phyloP scores from a whole-genome alignment of 2,113 vertebrate species.

The Mohoua ochrocephala region DNA sequence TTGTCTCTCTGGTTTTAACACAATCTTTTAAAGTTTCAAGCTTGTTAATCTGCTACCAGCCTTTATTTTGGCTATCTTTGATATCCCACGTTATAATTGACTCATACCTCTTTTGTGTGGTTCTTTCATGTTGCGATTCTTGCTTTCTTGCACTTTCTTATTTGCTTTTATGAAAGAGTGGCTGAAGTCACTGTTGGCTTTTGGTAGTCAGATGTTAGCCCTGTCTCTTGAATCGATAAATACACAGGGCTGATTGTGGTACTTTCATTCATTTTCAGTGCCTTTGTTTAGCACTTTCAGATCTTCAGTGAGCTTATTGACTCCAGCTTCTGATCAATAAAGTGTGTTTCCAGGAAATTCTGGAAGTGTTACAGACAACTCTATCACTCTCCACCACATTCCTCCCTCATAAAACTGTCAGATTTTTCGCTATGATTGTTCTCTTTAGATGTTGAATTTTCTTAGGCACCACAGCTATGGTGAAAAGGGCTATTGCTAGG shows the following conservation, averaged over 20 bases:
- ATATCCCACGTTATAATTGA: background rate
- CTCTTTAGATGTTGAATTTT: background rate
- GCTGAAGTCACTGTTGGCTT: background rate
- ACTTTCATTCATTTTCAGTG: background rate
- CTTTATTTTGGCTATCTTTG: background rate
- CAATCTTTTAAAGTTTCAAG: background rate
- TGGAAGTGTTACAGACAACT: background rate
- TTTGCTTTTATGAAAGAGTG: background rate
- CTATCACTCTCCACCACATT: background rate
- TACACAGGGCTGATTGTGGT: background rate
- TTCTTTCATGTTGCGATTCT: background rate
- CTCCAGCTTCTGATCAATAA: background rate
- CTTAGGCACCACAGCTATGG: background rate
- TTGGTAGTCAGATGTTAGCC: background rate
- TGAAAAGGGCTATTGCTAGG: background rate
- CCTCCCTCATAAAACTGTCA: background rate
- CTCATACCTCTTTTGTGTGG: background rate
- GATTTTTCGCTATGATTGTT: background rate
- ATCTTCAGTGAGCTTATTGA: background rate
- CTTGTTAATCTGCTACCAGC: background rate
- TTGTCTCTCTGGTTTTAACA: background rate
- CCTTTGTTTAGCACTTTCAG: background rate
- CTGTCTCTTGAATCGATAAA: background rate
- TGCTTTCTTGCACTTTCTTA: background rate
- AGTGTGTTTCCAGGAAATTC: conserved; percentile 9